phyloP scores from a whole-genome alignment of 1,140 invertebrate genomes.

The Vanessa tameamea region DNA sequence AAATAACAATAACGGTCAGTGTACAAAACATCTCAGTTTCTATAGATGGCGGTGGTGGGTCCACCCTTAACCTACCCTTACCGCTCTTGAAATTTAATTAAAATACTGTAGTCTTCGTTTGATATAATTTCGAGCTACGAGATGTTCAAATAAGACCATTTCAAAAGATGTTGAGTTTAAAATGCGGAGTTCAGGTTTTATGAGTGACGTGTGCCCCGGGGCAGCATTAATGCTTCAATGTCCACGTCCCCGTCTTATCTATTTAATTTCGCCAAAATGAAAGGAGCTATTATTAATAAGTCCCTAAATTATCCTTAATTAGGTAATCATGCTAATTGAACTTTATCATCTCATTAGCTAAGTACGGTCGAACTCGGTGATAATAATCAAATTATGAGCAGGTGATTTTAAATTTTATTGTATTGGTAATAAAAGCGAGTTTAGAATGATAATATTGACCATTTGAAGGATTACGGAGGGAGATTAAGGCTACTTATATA shows the following conservation, averaged over 20 bases:
- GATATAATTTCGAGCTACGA: too few species aligned
- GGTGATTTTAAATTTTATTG: slow-evolving; percentile 3
- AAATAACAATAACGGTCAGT: too few species aligned
- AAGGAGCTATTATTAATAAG: slow-evolving; percentile 34
- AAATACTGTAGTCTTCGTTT: too few species aligned
- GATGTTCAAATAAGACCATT: too few species aligned
- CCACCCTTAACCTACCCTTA: too few species aligned
- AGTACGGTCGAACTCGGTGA: slow-evolving; percentile 13
- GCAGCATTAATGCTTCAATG: not conserved
- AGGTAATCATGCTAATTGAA: slow-evolving; percentile 35
- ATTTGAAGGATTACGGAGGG: slow-evolving; percentile 13
- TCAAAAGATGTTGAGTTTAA: too few species aligned
- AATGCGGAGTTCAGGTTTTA: too few species aligned
- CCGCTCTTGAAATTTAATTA: too few species aligned
- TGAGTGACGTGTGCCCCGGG: too few species aligned
- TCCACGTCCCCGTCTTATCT: not conserved
- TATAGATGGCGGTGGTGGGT: too few species aligned
- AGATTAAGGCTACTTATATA: slow-evolving; percentile 13
- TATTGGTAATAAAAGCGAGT: not conserved
- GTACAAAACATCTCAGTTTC: too few species aligned
- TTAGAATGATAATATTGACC: not conserved
- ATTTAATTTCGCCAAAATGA: slow-evolving; percentile 21
- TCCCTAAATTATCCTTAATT: slow-evolving; percentile 30
- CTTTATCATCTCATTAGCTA: slow-evolving; percentile 33
- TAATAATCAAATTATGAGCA: not conserved